A percentile compares a stretch with the other conserved stretches of the same genome.
Evolutionary conservation across 2,888 invertebrate species (phyloP).

Genomic region (Thecophora atra): DNA sequence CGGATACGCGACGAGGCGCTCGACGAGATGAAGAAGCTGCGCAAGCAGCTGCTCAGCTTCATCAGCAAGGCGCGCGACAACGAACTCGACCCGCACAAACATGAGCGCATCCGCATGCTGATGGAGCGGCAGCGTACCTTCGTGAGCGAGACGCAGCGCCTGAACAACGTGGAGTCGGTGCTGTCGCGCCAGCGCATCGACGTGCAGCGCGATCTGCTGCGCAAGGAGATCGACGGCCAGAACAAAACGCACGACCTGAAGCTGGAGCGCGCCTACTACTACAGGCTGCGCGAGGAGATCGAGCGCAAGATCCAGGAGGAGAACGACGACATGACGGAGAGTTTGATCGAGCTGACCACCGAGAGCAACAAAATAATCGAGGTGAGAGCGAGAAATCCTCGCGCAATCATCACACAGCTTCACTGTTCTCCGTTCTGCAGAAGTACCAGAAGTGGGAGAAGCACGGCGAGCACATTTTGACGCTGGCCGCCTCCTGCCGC

Average conservation of each 20-base stretch:
- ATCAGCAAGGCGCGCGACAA: conserved; percentile 49
- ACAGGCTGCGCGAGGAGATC: conserved; percentile 53
- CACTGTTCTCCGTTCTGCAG: conserved; percentile 44
- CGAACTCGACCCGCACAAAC: conserved; percentile 55
- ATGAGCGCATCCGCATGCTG: conserved; percentile 51
- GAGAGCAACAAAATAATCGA: conserved; percentile 54
- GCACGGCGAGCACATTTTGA: conserved; percentile 57
- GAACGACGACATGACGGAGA: conserved; percentile 52
- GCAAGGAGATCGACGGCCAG: conserved; percentile 51
- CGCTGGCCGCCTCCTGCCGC: conserved; percentile 56
- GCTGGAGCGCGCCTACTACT: conserved; percentile 56
- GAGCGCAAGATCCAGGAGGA: conserved; percentile 52
- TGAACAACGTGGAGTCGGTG: conserved; percentile 51
- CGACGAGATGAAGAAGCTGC: conserved; percentile 54
- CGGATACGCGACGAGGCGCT: conserved; percentile 52
- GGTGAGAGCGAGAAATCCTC: conserved; percentile 44
- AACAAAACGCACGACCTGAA: conserved; percentile 53
- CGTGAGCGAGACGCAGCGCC: conserved; percentile 50
- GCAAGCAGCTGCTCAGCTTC: conserved; percentile 51
- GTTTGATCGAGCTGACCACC: conserved; percentile 53
- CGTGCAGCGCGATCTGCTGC: conserved; percentile 48
- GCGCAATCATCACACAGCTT: background rate
- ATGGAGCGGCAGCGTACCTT: conserved; percentile 57
- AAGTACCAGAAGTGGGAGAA: conserved; percentile 50
- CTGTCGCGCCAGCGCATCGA: conserved; percentile 42